A percentile compares a stretch with the other conserved stretches of the same genome.
Conservation (phyloP, 2,888 invertebrate genomes). For the Lochmaea crataegi region DNA sequence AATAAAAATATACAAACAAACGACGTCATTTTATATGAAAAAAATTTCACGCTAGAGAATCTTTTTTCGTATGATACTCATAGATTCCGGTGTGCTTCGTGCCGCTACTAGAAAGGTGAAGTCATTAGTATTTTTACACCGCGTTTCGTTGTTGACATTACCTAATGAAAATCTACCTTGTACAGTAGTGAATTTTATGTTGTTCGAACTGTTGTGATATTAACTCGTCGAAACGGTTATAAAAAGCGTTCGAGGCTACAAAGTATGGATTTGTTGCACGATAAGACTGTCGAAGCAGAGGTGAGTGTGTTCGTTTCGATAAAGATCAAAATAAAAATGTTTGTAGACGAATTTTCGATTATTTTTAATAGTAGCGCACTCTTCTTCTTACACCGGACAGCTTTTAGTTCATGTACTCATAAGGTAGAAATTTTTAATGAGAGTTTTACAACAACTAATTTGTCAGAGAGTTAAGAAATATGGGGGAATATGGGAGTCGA, state of each 20-base stretch:
- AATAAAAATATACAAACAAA: conserved; percentile 2
- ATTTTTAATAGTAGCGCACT: too few species aligned
- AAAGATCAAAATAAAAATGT: not conserved
- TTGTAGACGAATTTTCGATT: not conserved
- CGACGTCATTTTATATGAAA: not conserved
- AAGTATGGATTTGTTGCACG: not conserved
- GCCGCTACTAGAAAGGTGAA: conserved; percentile 26
- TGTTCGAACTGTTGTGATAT: not conserved
- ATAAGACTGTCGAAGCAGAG: not conserved
- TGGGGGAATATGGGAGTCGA: too few species aligned
- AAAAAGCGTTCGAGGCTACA: not conserved
- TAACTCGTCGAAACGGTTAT: conserved; percentile 11
- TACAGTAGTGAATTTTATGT: conserved; percentile 19
- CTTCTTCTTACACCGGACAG: too few species aligned
- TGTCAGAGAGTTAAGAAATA: too few species aligned
- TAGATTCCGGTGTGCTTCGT: conserved; percentile 22
- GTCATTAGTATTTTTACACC: conserved; percentile 35
- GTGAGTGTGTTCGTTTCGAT: not conserved
- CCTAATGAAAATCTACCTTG: conserved; percentile 29
- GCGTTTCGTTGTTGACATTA: conserved; percentile 27
- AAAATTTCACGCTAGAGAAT: not conserved
- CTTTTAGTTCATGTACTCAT: too few species aligned
- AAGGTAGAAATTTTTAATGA: too few species aligned
- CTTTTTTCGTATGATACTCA: conserved; percentile 2
- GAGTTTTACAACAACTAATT: too few species aligned